A percentile compares a stretch with the other conserved stretches of the same genome.
These are phyloP conservation scores for Falco naumanni DNA, from an alignment of 2,797 vertebrate genomes.

Conservation along the genomic window DNA sequence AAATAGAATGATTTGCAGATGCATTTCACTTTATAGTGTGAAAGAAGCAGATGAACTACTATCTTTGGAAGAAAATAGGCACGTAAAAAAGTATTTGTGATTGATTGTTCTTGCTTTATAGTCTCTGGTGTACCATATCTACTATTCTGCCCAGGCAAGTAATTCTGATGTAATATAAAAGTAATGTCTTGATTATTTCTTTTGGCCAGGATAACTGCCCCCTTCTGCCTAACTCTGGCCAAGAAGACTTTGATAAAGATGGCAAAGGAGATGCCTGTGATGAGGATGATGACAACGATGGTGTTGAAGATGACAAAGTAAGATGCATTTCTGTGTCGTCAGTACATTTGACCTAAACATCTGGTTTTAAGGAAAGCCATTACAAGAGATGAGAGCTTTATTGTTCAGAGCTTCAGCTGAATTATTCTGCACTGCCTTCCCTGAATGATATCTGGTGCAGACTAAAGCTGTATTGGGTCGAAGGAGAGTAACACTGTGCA, in stretches of 20 bases:
- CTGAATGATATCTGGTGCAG: background rate
- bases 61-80: background rate
- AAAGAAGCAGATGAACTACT: conserved; percentile 19
- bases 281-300: conserved; percentile 96
- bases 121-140: background rate
- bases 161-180: background rate
- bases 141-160: background rate
- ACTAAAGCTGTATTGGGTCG: background rate
- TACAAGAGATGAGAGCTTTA: background rate
- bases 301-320: conserved; percentile 93
- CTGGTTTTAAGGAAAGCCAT: background rate
- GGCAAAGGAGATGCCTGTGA: conserved; percentile 96
- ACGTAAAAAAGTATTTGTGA: background rate
- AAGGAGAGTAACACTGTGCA: background rate
- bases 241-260: conserved; percentile 98
- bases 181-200: background rate
- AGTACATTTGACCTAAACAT: background rate
- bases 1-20: conserved; percentile 29
- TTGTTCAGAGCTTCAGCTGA: background rate
- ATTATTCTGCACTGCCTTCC: background rate
- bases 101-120: background rate
- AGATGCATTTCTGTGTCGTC: conserved; percentile 26
- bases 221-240: conserved; percentile 94
- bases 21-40: background rate
- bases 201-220: conserved; percentile 93